phyloP scores from a whole-genome alignment of 2,113 vertebrate species.

The Sceloporus undulatus region DNA sequence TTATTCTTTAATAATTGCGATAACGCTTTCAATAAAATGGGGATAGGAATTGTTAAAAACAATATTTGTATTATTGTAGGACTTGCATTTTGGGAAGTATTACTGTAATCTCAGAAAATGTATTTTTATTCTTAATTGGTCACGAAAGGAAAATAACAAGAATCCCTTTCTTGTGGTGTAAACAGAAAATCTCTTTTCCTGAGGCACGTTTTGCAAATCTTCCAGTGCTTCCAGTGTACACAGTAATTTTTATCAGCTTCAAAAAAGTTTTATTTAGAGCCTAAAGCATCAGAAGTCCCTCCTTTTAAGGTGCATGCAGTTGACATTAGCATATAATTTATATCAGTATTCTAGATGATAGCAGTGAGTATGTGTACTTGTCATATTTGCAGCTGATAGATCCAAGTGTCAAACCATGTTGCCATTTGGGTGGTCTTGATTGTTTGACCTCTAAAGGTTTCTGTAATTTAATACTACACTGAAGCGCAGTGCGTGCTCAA shows the following conservation, averaged over 20 bases:
- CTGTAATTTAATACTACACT: background rate
- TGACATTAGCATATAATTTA: background rate
- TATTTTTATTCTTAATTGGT: background rate
- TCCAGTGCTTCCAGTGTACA: background rate
- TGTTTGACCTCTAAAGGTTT: background rate
- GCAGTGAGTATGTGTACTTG: background rate
- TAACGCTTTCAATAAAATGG: too few relatives aligned
- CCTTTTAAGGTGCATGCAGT: background rate
- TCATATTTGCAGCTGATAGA: background rate
- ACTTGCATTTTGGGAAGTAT: background rate
- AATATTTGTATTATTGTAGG: background rate
- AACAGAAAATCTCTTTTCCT: background rate
- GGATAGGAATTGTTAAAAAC: background rate
- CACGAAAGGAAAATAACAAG: too few relatives aligned
- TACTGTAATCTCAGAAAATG: too few relatives aligned
- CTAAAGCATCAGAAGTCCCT: background rate
- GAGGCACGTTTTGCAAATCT: too few relatives aligned
- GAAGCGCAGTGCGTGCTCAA: background rate
- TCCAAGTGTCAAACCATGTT: slow-evolving; percentile 3
- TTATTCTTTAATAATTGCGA: background rate
- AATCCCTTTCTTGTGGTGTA: slow-evolving; percentile 12
- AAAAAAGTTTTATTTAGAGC: background rate
- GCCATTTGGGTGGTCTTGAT: background rate
- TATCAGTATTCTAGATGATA: background rate
- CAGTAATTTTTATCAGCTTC: background rate